phyloP scores from a whole-genome alignment of 2,888 invertebrate genomes.

The Dysmachus trigonus region DNA sequence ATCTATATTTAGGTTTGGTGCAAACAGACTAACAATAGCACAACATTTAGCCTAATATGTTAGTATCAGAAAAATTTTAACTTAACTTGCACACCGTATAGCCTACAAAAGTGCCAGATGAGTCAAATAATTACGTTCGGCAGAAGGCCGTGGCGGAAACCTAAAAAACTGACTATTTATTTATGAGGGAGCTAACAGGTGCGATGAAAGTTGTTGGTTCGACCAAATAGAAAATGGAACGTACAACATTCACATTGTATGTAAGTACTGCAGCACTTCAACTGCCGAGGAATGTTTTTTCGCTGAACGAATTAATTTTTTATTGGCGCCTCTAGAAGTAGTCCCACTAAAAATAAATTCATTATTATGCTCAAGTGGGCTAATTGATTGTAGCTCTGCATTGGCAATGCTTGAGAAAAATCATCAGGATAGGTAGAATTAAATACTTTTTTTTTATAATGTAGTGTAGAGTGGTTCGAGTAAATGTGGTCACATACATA shows the following conservation, averaged over 20 bases:
- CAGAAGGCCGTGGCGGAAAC: background rate
- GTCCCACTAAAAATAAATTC: background rate
- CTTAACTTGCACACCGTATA: background rate
- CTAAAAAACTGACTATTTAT: background rate
- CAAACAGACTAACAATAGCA: background rate
- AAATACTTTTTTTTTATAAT: no score
- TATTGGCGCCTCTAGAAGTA: background rate
- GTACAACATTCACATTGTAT: background rate
- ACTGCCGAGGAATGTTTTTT: background rate
- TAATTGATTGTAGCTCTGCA: background rate
- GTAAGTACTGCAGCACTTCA: background rate
- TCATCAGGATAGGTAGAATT: background rate
- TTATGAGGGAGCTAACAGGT: background rate
- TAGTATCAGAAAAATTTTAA: background rate
- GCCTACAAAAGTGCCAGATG: background rate
- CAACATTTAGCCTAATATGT: background rate
- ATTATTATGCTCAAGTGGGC: background rate
- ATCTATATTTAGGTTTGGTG: background rate
- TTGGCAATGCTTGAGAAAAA: background rate
- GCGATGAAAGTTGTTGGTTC: background rate
- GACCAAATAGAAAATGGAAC: background rate
- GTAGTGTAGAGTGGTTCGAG: background rate
- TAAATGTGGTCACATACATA: background rate
- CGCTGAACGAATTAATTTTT: background rate
- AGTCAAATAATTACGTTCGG: background rate